Evolutionary conservation across 1,140 invertebrate species (phyloP).

Genomic region (Magallana gigas): DNA sequence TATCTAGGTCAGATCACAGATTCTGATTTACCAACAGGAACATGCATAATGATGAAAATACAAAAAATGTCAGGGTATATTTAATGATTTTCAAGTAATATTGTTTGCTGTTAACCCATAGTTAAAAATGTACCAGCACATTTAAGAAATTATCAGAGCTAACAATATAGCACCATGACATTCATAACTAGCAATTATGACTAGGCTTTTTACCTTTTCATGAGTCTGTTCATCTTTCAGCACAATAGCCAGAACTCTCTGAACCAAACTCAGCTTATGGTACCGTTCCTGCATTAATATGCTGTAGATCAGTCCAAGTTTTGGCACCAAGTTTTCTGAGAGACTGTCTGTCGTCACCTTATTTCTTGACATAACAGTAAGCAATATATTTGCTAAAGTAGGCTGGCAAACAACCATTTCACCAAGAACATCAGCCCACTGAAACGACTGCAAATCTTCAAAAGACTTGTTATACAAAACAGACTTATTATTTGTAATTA

Average conservation of each 20-base stretch:
- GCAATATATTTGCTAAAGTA: no score
- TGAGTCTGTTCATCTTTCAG: neutral
- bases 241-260: neutral
- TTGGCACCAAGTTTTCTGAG: neutral
- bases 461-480: neutral
- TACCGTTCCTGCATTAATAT: neutral
- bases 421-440: neutral
- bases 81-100: neutral
- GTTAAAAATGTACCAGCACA: neutral
- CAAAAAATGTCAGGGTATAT: neutral
- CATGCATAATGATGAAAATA: neutral
- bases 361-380: no score
- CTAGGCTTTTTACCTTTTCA: neutral
- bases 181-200: neutral
- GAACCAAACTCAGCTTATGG: neutral
- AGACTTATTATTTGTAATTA: neutral
- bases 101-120: neutral
- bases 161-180: no score
- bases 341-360: neutral
- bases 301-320: no score
- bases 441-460: neutral
- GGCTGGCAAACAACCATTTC: no score
- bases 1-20: no score
- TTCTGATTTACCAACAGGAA: no score
- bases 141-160: no score